Percentiles rank a stretch among this genome's conserved stretches.
These are phyloP conservation scores for Chrysolina americana DNA, from an alignment of 2,888 invertebrate genomes.

Conservation along the genomic window DNA sequence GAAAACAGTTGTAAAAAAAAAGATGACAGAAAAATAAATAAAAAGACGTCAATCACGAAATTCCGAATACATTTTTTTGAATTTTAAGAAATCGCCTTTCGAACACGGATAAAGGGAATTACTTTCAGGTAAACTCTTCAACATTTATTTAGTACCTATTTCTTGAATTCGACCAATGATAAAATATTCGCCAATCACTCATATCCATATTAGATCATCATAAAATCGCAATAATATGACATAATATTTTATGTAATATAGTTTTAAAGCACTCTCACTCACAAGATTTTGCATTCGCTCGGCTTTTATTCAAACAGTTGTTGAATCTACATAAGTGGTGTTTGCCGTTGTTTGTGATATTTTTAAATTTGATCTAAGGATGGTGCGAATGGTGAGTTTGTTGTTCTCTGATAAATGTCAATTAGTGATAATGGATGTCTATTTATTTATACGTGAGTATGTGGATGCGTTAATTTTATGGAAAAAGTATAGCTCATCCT, in stretches of 20 bases:
- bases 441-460: too few species aligned
- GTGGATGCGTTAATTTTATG: too few species aligned
- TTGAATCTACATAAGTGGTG: not conserved
- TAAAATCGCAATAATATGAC: conserved; percentile 36
- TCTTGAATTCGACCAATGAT: too few species aligned
- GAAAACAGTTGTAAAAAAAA: too few species aligned
- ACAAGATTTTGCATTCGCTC: conserved; percentile 6
- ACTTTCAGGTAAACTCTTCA: too few species aligned
- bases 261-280: conserved; percentile 44
- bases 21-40: too few species aligned
- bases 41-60: too few species aligned
- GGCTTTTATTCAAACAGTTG: conserved; percentile 1
- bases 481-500: too few species aligned
- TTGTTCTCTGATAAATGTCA: not conserved
- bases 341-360: not conserved
- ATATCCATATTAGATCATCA: conserved; percentile 13
- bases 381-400: conserved; percentile 14
- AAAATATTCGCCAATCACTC: conserved; percentile 4
- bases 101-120: too few species aligned
- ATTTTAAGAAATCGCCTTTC: too few species aligned
- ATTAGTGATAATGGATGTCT: not conserved
- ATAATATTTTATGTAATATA: conserved; percentile 47
- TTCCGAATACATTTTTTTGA: too few species aligned
- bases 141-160: too few species aligned
- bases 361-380: not conserved